phyloP scores from a whole-genome alignment of 2,888 invertebrate species.

The Acanthosepion pharaonis region DNA sequence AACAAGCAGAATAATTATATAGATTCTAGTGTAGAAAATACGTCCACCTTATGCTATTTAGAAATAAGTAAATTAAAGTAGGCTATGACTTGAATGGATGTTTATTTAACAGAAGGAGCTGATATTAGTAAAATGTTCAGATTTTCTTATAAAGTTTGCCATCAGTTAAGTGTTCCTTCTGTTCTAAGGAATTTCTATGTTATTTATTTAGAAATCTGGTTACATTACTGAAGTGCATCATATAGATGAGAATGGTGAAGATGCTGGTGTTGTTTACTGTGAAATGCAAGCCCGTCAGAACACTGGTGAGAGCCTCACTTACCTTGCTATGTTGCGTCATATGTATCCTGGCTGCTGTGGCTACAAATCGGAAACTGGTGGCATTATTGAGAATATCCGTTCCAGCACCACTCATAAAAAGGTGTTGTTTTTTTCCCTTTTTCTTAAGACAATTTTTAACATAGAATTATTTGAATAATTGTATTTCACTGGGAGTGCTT shows the following conservation, averaged over 20 bases:
- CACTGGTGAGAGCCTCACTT: conserved; percentile 83
- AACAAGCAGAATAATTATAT: too few relatives aligned
- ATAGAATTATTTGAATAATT: too few relatives aligned
- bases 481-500: neutral
- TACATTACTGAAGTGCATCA: conserved; percentile 94
- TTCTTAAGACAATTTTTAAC: neutral
- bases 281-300: conserved; percentile 94
- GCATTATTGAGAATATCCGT: conserved; percentile 87
- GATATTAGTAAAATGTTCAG: too few relatives aligned
- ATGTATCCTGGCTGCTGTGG: conserved; percentile 88
- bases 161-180: too few relatives aligned
- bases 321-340: conserved; percentile 80
- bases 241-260: conserved; percentile 88
- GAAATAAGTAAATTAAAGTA: too few relatives aligned
- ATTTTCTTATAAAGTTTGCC: too few relatives aligned
- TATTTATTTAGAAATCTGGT: conserved; percentile 81
- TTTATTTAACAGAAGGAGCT: too few relatives aligned
- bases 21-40: too few relatives aligned
- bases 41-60: too few relatives aligned
- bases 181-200: neutral
- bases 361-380: conserved; percentile 89
- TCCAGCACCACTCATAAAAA: conserved; percentile 87
- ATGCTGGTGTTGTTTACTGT: conserved; percentile 95
- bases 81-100: too few relatives aligned
- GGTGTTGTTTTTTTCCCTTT: conserved; percentile 76